Base-by-base conservation (phyloP, 2,797 vertebrate genomes). In the Oryzias dopingdopingensis region DNA sequence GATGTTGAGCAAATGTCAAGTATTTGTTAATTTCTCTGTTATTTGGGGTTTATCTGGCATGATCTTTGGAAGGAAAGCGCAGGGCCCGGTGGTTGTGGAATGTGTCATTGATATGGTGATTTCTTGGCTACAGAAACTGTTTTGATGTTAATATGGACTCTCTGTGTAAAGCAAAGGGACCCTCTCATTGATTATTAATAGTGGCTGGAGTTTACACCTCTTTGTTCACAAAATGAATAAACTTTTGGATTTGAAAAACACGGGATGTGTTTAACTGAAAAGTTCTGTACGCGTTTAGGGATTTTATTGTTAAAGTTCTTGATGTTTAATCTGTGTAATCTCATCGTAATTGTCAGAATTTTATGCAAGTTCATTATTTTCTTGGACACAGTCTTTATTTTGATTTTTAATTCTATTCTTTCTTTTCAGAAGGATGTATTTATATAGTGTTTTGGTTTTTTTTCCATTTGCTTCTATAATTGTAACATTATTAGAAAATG, bases 1-100 rank as follows among this genome's bases (percentile, higher is more conserved):
- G 96, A 98, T 99, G 96, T 98, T 95, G 94, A 98, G 96, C 96
- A 97, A 98, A 98, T 98, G 96, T 98, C 96, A 98, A 97, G 95
- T 96, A 95, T 98, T 99, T 98, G 96, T 98, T 99, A 98, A 98
- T 98, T 98, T 98, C 94, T 95, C 93, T 95, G 95, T 98, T 97
- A 98, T 97, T 95, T 92, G 94, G 94, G 96, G 94, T 98, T 97
- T 97, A 98, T 98, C 96, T 96, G 95, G 93, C 93, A 94, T 90
- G 90, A 92, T 93, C 90, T 83, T 74, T 82, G 71, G 77, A 74
- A 63, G 87, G 81, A 82, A 86, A 79, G 79, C 70, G 18, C 44
- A 65, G 86, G 82, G 83, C 85, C 80, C 71, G 71, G 62, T 95
- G 96, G 94, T 93, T 93, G 94, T 95, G 95, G 94, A 94, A 94